These are phyloP conservation scores for Erebia palarica DNA, from an alignment of 2,888 invertebrate genomes.

Conservation along the genomic window DNA sequence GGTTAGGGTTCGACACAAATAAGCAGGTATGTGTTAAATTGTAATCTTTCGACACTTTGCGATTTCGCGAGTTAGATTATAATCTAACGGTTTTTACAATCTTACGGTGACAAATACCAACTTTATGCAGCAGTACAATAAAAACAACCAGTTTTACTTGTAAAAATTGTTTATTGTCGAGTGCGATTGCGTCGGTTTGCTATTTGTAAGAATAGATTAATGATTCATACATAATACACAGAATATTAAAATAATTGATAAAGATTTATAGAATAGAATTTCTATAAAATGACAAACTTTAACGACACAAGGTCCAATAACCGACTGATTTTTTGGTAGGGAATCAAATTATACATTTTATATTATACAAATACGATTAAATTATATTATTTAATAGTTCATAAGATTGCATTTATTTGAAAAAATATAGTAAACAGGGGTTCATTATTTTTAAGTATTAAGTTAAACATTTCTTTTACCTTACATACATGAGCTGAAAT, in stretches of 20 bases:
- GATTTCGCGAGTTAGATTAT: too few species aligned
- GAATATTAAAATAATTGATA: neutral
- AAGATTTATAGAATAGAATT: neutral
- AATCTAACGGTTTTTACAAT: too few species aligned
- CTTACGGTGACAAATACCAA: too few species aligned
- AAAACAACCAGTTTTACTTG: too few species aligned
- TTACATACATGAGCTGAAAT: neutral
- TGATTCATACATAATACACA: neutral
- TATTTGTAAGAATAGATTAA: too few species aligned
- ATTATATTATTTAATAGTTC: conserved; percentile 17
- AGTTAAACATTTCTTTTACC: too few species aligned
- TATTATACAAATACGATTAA: conserved; percentile 2
- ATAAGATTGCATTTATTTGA: conserved; percentile 15
- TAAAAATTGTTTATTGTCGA: too few species aligned
- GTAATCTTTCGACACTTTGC: too few species aligned
- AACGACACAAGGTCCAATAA: conserved; percentile 29
- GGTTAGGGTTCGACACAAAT: too few species aligned
- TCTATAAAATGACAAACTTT: neutral
- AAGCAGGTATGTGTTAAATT: too few species aligned
- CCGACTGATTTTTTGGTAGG: conserved; percentile 21
- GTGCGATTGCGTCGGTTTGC: too few species aligned
- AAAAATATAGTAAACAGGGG: neutral
- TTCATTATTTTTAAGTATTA: neutral
- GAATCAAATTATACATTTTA: conserved; percentile 6
- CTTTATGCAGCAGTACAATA: too few species aligned